Percentiles rank a stretch among this genome's conserved stretches.
Evolutionary conservation across 2,888 invertebrate species (phyloP).

Genomic region (Latheticus oryzae): DNA sequence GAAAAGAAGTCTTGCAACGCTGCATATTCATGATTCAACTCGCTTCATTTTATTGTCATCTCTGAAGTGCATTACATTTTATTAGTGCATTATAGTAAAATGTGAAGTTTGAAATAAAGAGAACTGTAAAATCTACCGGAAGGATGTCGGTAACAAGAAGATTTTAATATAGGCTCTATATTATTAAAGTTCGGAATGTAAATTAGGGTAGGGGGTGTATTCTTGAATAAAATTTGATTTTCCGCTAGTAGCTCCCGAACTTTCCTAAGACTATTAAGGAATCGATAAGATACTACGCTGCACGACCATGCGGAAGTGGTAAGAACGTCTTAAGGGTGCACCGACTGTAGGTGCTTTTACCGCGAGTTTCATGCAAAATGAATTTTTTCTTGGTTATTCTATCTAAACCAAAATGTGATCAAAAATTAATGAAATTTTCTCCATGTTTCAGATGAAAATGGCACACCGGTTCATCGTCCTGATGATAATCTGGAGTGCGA

Average conservation of each 20-base stretch:
- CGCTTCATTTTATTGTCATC: constrained; percentile 31
- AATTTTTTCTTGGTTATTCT: no score
- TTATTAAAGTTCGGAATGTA: constrained; percentile 30
- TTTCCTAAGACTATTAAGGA: constrained; percentile 25
- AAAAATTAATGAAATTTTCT: no score
- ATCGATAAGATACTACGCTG: constrained; percentile 20
- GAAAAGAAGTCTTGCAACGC: constrained; percentile 26
- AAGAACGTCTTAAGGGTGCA: constrained; percentile 14
- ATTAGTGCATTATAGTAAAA: constrained; percentile 15
- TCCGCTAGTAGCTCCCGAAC: constrained; percentile 16
- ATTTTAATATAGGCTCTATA: constrained; percentile 14
- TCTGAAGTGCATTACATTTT: constrained; percentile 20
- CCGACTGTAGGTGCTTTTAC: no score
- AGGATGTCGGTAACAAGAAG: constrained; percentile 18
- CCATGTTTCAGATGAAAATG: constrained; percentile 52
- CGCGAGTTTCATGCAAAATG: no score
- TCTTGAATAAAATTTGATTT: constrained; percentile 38
- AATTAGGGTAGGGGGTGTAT: constrained; percentile 31
- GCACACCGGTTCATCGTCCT: constrained; percentile 52
- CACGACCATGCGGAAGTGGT: constrained; percentile 15
- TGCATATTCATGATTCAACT: constrained; percentile 38
- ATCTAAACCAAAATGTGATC: no score
- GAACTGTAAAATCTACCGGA: constrained; percentile 6
- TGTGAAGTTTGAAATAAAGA: constrained; percentile 10
- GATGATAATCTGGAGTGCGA: constrained; percentile 55